Evolutionary conservation across 2,113 vertebrate genomes (phyloP).

Genomic region (Aegotheles bennettii): DNA sequence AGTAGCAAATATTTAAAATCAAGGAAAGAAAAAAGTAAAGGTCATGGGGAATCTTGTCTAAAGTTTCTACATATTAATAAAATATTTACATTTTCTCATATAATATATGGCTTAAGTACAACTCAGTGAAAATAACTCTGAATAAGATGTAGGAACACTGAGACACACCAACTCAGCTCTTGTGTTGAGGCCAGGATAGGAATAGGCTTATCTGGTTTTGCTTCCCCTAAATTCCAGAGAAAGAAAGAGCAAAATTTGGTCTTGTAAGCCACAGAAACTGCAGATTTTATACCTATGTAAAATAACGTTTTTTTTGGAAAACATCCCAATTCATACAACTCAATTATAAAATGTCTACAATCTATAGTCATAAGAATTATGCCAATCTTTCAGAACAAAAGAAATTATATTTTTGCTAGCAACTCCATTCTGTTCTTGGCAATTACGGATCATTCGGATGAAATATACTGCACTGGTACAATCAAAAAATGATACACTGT

Average conservation of each 20-base stretch:
- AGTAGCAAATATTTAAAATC: background rate
- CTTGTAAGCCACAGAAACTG: background rate
- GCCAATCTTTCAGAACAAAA: background rate
- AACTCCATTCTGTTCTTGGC: background rate
- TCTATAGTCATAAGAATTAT: background rate
- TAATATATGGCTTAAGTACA: background rate
- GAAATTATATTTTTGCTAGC: background rate
- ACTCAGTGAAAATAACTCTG: background rate
- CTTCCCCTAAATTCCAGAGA: background rate
- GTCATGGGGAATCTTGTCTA: background rate
- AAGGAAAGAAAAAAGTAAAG: background rate
- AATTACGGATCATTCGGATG: background rate
- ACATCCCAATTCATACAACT: background rate
- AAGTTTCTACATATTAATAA: background rate
- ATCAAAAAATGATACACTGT: background rate
- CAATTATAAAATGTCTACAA: background rate
- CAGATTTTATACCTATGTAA: background rate
- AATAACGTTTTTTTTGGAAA: background rate
- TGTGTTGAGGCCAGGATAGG: background rate
- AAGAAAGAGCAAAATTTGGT: background rate
- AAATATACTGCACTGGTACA: background rate
- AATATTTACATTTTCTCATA: background rate
- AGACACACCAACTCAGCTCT: background rate
- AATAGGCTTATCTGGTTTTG: background rate
- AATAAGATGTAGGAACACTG: background rate